A percentile compares a stretch with the other conserved stretches of the same genome.
phyloP scores from a whole-genome alignment of 2,113 vertebrate genomes.

The Crotalus viridis region DNA sequence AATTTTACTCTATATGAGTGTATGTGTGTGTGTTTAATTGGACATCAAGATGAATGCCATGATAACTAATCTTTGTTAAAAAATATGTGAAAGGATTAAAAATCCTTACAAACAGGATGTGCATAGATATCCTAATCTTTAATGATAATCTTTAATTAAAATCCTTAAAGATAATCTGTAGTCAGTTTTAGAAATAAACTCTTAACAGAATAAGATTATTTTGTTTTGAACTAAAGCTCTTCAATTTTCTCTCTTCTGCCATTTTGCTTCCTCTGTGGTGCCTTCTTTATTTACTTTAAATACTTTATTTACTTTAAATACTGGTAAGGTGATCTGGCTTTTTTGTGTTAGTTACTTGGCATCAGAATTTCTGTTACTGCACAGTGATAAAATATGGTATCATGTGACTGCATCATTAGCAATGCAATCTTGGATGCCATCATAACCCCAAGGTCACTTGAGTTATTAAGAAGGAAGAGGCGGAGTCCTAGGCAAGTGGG shows the following conservation, averaged over 20 bases:
- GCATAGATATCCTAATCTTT: not conserved
- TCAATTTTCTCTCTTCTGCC: not conserved
- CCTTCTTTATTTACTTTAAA: not conserved
- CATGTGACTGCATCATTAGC: not conserved
- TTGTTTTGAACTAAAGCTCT: not conserved
- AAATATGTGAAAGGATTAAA: not conserved
- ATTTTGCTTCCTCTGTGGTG: not conserved
- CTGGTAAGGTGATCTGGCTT: not conserved
- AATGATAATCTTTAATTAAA: not conserved
- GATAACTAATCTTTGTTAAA: not conserved
- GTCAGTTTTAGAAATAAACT: not conserved
- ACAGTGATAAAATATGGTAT: not conserved
- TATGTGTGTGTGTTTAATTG: not conserved
- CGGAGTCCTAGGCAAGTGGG: not conserved
- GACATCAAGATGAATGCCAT: not conserved
- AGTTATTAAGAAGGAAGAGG: not conserved
- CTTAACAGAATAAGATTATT: not conserved
- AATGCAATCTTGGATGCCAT: not conserved
- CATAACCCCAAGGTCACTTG: not conserved
- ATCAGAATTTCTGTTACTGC: not conserved
- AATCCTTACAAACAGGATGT: not conserved
- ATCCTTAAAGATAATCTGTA: not conserved
- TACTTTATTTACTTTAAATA: not conserved
- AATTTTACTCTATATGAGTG: not conserved
- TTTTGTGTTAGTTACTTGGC: not conserved